Conservation (phyloP, 1,140 invertebrate species). For the Sesamia nonagrioides region DNA sequence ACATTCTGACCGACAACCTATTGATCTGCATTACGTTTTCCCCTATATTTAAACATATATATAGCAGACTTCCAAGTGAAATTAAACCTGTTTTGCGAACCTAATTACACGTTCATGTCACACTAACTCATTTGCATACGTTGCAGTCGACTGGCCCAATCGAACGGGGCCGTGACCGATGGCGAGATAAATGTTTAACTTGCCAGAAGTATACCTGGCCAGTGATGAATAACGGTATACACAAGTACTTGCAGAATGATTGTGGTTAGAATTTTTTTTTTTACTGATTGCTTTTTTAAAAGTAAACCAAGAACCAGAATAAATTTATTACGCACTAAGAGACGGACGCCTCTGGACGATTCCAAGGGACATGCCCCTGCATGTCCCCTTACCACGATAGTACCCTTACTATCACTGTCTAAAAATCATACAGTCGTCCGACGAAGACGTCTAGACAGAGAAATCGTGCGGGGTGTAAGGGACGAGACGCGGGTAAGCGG, state of each 20-base stretch:
- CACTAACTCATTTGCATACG: constrained; percentile 6
- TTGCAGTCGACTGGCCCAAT: not conserved
- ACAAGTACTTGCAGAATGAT: constrained; percentile 2
- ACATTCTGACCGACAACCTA: no score
- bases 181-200: constrained; percentile 18
- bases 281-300: not conserved
- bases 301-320: not conserved
- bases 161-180: not conserved
- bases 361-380: no score
- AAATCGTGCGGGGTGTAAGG: no score
- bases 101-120: constrained; percentile 1
- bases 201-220: not conserved
- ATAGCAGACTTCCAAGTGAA: not conserved
- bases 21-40: no score
- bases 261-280: not conserved
- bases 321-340: no score
- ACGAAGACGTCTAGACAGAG: no score
- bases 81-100: not conserved
- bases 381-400: no score
- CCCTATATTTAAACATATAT: no score
- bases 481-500: no score
- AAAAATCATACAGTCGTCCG: no score
- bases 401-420: no score
- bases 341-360: no score
- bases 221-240: not conserved